A percentile compares a stretch with the other conserved stretches of the same genome.
phyloP scores from a whole-genome alignment of 2,797 vertebrate genomes.

The Coilia nasus region DNA sequence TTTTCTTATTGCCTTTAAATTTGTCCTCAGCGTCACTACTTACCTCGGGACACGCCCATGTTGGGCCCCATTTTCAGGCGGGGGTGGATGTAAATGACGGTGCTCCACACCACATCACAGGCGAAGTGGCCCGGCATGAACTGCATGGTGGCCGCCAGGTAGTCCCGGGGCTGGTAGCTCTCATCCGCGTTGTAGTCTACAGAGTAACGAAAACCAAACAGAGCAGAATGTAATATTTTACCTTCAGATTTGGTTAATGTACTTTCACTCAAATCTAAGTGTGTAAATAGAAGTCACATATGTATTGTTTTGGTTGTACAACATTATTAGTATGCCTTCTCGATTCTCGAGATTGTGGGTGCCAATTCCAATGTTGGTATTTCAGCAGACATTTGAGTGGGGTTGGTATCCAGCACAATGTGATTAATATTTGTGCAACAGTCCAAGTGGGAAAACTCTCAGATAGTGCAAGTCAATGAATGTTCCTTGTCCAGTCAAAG shows the following conservation, averaged over 20 bases:
- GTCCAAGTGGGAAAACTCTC: no score
- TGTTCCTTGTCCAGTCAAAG: no score
- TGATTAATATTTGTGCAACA: no score
- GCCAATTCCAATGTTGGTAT: background rate
- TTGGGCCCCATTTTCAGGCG: conserved; percentile 97
- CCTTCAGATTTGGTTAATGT: background rate
- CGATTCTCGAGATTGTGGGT: background rate
- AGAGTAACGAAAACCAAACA: background rate
- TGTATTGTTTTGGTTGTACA: background rate
- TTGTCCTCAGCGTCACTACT: conserved; percentile 34
- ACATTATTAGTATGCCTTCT: background rate
- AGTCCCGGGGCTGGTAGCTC: conserved; percentile 92
- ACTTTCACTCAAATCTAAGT: background rate
- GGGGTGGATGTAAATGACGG: conserved; percentile 93
- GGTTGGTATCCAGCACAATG: no score
- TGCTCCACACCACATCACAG: conserved; percentile 93
- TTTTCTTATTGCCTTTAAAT: background rate
- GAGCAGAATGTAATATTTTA: background rate
- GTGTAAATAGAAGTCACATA: background rate
- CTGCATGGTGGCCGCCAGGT: conserved; percentile 97
- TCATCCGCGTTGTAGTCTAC: conserved; percentile 92
- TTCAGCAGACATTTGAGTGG: no score
- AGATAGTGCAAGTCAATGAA: no score
- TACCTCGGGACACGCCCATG: conserved; percentile 86
- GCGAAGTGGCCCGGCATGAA: conserved; percentile 97